Evolutionary conservation across 2,113 vertebrate species (phyloP).

Genomic region (Rhinogobius similis): DNA sequence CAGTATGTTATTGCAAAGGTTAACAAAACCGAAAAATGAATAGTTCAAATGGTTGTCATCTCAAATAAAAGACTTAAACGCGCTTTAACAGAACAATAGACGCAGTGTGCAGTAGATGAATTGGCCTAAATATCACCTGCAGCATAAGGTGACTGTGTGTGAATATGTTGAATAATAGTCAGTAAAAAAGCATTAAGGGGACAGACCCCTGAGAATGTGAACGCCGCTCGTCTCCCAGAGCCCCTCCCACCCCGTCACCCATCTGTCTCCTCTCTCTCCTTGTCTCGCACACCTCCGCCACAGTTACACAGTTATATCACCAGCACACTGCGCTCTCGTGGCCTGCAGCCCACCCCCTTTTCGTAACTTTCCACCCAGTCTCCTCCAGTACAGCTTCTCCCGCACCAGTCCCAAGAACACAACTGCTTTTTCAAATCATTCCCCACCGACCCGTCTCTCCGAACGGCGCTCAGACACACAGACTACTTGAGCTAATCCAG

Average conservation of each 20-base stretch:
- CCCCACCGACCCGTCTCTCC: background rate
- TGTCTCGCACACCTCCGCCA: constrained; percentile 22
- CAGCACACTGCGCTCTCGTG: constrained; percentile 14
- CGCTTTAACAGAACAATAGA: background rate
- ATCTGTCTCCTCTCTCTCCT: constrained; percentile 21
- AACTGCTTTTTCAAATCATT: background rate
- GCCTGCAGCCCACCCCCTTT: constrained; percentile 18
- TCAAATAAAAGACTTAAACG: too few relatives aligned
- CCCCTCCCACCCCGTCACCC: constrained; percentile 56
- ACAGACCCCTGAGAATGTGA: constrained; percentile 19
- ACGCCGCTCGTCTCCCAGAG: constrained; percentile 3
- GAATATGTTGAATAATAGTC: background rate
- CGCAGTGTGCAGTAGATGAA: background rate
- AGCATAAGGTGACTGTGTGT: background rate
- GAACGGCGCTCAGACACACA: background rate
- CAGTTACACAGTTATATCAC: constrained; percentile 30
- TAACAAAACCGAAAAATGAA: too few relatives aligned
- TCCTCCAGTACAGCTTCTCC: constrained; percentile 17
- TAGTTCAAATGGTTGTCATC: too few relatives aligned
- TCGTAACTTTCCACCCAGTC: constrained; percentile 40
- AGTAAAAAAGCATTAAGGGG: background rate
- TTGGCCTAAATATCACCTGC: background rate
- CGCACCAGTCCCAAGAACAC: constrained; percentile 11
- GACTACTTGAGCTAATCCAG: constrained; percentile 17
- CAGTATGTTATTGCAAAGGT: too few relatives aligned